Percentiles rank a stretch among this genome's conserved stretches.
phyloP scores from a whole-genome alignment of 2,113 vertebrate genomes.

The Percopsis transmontana region DNA sequence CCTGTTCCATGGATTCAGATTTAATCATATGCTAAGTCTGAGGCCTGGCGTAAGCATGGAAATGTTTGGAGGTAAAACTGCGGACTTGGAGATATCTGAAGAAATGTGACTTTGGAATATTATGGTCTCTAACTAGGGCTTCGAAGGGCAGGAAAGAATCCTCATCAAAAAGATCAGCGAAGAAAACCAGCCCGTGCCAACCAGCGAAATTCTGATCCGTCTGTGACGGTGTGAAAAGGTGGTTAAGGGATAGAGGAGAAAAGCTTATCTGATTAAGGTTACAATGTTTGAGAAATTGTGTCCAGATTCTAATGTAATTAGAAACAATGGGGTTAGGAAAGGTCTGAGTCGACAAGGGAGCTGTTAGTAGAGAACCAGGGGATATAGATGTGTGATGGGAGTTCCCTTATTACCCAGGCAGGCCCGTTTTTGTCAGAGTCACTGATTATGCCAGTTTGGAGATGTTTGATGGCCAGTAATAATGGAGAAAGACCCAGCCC shows the following conservation, averaged over 20 bases:
- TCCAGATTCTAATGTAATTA: no score
- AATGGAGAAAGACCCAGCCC: neutral
- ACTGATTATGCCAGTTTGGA: slow-evolving; percentile 1
- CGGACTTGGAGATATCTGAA: neutral
- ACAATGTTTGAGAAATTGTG: no score
- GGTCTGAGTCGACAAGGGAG: neutral
- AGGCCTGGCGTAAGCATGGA: neutral
- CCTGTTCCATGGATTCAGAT: neutral
- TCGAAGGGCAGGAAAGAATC: neutral
- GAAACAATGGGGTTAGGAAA: neutral
- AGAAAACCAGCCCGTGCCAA: neutral
- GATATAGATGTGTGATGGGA: neutral
- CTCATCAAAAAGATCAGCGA: neutral
- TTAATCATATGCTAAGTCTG: neutral
- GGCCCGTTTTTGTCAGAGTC: neutral
- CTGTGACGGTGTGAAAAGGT: neutral
- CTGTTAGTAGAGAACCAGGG: neutral
- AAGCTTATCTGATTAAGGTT: neutral
- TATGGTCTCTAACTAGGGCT: neutral
- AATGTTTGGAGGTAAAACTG: slow-evolving; percentile 3
- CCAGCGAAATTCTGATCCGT: neutral
- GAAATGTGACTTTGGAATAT: neutral
- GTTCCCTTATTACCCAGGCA: neutral
- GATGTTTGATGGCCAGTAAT: neutral
- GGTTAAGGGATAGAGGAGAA: neutral